Evolutionary conservation across 2,113 vertebrate species (phyloP).

Genomic region (Cisticola juncidis): DNA sequence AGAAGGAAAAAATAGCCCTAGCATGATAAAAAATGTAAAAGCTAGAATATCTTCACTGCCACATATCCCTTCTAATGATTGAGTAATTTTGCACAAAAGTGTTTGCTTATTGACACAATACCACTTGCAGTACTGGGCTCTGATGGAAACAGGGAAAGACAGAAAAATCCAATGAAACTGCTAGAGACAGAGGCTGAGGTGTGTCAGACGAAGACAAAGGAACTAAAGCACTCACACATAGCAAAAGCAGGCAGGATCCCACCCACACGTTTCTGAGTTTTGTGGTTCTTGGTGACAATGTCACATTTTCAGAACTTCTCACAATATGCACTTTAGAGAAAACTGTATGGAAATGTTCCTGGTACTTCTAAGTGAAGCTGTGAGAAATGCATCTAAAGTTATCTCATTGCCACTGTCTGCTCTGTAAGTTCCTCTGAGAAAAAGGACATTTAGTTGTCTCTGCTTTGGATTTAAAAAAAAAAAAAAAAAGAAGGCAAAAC

Average conservation of each 20-base stretch:
- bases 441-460: neutral
- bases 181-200: neutral
- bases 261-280: neutral
- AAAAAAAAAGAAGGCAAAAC: neutral
- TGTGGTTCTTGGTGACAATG: neutral
- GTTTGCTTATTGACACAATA: conserved; percentile 45
- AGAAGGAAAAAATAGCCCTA: conserved; percentile 71
- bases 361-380: neutral
- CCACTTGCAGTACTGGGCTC: neutral
- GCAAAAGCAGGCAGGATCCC: neutral
- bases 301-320: neutral
- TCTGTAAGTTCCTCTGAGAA: neutral
- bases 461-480: neutral
- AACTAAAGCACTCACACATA: neutral
- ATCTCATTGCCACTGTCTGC: neutral
- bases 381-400: neutral
- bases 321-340: accelerated
- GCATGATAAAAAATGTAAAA: conserved; percentile 78
- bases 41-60: conserved; percentile 70
- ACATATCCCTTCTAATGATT: conserved; percentile 54
- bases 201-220: neutral
- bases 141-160: neutral
- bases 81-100: conserved; percentile 61
- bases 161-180: neutral
- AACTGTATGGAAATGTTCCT: neutral